These are phyloP conservation scores for Semaprochilodus insignis DNA, from an alignment of 2,797 vertebrate species.

Conservation along the genomic window DNA sequence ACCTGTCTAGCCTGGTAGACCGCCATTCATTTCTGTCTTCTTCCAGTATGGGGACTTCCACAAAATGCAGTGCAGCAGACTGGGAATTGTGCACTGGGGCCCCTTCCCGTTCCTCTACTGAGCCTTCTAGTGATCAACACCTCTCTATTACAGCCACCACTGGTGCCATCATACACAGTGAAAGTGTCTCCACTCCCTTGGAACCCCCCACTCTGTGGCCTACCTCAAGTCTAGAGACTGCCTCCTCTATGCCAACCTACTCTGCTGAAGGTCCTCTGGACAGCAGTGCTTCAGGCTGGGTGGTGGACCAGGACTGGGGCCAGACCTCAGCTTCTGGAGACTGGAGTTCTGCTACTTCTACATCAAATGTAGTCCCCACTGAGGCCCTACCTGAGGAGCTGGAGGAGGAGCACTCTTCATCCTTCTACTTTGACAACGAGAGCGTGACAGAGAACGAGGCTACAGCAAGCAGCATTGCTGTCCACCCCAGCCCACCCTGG, in stretches of 20 bases:
- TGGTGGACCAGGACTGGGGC: slow-evolving; percentile 81
- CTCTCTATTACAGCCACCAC: slow-evolving; percentile 80
- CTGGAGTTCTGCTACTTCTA: slow-evolving; percentile 63
- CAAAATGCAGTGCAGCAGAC: slow-evolving; percentile 59
- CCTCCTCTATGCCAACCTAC: slow-evolving; percentile 73
- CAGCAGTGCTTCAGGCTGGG: slow-evolving; percentile 87
- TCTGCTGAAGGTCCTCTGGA: slow-evolving; percentile 78
- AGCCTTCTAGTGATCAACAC: slow-evolving; percentile 72
- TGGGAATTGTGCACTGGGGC: slow-evolving; percentile 60
- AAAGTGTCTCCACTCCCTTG: slow-evolving; percentile 75
- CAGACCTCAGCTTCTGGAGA: slow-evolving; percentile 80
- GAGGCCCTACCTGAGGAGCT: slow-evolving; percentile 47
- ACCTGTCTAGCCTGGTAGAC: slow-evolving; percentile 64
- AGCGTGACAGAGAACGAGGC: slow-evolving; percentile 69
- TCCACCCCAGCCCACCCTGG: slow-evolving; percentile 71
- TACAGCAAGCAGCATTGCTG: slow-evolving; percentile 25
- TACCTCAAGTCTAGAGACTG: slow-evolving; percentile 68
- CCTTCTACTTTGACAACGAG: slow-evolving; percentile 81
- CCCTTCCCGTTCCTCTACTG: slow-evolving; percentile 66
- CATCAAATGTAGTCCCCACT: slow-evolving; percentile 52
- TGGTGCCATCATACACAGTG: slow-evolving; percentile 67
- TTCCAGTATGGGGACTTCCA: slow-evolving; percentile 49
- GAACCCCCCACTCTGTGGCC: slow-evolving; percentile 73
- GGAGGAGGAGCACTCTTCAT: slow-evolving; percentile 71
- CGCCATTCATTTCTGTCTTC: slow-evolving; percentile 65